Conservation (phyloP, 2,888 invertebrate genomes). For the Parochlus steinenii region DNA sequence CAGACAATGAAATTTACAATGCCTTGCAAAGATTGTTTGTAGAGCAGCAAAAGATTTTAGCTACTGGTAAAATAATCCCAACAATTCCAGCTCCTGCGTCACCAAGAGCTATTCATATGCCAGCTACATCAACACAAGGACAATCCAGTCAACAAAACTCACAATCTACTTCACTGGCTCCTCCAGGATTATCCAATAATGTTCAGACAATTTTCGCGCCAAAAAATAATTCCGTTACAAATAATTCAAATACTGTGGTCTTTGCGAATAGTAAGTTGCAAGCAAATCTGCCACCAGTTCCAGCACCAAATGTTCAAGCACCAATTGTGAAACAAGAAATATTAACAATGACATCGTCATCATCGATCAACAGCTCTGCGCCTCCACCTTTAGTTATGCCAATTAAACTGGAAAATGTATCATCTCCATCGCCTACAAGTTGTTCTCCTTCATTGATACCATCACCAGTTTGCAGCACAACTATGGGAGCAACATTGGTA, state of each 20-base stretch:
- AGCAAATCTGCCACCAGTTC: constrained; percentile 3
- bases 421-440: constrained; percentile 3
- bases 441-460: background rate
- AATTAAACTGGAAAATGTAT: constrained; percentile 9
- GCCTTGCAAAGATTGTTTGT: constrained; percentile 41
- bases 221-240: background rate
- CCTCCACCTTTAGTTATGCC: constrained; percentile 11
- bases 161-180: constrained; percentile 12
- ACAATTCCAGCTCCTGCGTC: constrained; percentile 30
- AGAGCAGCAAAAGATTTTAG: constrained; percentile 53
- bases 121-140: constrained; percentile 16
- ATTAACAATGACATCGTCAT: background rate
- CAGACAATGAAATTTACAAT: constrained; percentile 36
- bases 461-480: constrained; percentile 16
- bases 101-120: constrained; percentile 22
- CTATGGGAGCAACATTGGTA: constrained; percentile 8
- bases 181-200: background rate
- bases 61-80: constrained; percentile 50
- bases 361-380: constrained; percentile 5
- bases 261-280: too few species aligned
- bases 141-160: constrained; percentile 15
- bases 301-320: constrained; percentile 7
- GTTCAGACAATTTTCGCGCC: constrained; percentile 1
- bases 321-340: constrained; percentile 10
- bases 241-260: too few species aligned